A percentile compares a stretch with the other conserved stretches of the same genome.
Evolutionary conservation across 2,888 invertebrate genomes (phyloP).

Genomic region (Idaea dimidiata): DNA sequence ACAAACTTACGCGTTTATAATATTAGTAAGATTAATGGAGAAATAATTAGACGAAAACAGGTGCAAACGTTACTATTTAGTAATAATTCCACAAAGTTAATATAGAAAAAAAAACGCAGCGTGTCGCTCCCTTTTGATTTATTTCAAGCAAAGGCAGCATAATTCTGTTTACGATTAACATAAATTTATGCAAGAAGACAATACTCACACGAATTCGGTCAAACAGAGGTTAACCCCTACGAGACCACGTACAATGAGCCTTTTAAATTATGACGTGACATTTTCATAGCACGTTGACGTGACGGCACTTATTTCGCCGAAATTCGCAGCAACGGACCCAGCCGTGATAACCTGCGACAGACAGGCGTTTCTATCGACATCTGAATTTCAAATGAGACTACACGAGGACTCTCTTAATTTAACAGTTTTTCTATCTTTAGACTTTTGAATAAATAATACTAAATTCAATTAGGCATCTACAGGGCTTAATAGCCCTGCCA

Average conservation of each 20-base stretch:
- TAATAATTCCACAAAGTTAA: too few species aligned
- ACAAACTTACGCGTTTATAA: too few species aligned
- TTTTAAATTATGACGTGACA: conserved; percentile 24
- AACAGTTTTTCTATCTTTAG: conserved; percentile 30
- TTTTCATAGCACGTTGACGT: conserved; percentile 16
- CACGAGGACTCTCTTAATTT: conserved; percentile 30
- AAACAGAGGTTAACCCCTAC: conserved; percentile 23
- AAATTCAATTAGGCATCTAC: conserved; percentile 32
- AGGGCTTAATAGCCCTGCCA: too few species aligned
- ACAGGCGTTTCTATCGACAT: conserved; percentile 36
- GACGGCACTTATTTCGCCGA: conserved; percentile 6
- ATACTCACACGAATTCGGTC: conserved; percentile 23
- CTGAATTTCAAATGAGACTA: conserved; percentile 52
- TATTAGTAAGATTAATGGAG: too few species aligned
- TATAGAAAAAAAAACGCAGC: too few species aligned
- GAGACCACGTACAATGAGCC: conserved; percentile 16
- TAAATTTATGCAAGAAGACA: conserved; percentile 8
- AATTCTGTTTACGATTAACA: neutral
- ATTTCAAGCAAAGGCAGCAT: neutral
- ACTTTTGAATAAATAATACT: conserved; percentile 24
- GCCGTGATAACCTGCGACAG: conserved; percentile 5
- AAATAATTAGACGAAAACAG: too few species aligned
- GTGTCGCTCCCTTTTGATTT: too few species aligned
- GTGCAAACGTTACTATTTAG: too few species aligned
- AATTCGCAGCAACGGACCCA: neutral